Evolutionary conservation across 2,113 vertebrate genomes (phyloP).

Genomic region (Galemys pyrenaicus): DNA sequence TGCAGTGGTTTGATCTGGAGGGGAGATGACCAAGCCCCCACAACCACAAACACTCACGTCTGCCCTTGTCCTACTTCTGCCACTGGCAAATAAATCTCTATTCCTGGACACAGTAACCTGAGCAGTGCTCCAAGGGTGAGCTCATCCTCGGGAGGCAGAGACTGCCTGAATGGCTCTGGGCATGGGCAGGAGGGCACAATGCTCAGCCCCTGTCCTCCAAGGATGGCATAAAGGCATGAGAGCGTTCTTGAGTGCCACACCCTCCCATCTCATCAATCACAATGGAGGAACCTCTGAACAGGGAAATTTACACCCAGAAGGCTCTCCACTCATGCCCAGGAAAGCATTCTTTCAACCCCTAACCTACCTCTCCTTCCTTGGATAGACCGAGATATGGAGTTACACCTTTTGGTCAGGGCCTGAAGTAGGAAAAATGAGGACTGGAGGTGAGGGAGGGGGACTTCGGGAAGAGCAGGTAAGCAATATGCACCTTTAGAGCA

Average conservation of each 20-base stretch:
- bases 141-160: constrained; percentile 7
- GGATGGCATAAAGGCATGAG: neutral
- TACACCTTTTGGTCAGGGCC: neutral
- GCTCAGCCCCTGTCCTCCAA: neutral
- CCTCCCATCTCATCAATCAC: neutral
- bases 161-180: neutral
- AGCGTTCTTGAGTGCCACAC: neutral
- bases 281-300: neutral
- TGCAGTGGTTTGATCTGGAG: neutral
- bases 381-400: neutral
- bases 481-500: neutral
- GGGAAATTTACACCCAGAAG: neutral
- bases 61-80: constrained; percentile 54
- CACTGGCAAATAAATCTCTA: constrained; percentile 49
- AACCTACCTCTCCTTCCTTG: neutral
- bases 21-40: constrained; percentile 9
- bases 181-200: too few species aligned
- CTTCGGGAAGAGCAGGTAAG: neutral
- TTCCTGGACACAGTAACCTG: constrained; percentile 43
- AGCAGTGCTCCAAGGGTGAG: constrained; percentile 40
- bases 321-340: neutral
- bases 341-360: neutral
- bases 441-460: neutral
- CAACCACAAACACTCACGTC: neutral
- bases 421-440: neutral